Evolutionary conservation across 2,797 vertebrate species (phyloP).

Genomic region (Arremon aurantiirostris): DNA sequence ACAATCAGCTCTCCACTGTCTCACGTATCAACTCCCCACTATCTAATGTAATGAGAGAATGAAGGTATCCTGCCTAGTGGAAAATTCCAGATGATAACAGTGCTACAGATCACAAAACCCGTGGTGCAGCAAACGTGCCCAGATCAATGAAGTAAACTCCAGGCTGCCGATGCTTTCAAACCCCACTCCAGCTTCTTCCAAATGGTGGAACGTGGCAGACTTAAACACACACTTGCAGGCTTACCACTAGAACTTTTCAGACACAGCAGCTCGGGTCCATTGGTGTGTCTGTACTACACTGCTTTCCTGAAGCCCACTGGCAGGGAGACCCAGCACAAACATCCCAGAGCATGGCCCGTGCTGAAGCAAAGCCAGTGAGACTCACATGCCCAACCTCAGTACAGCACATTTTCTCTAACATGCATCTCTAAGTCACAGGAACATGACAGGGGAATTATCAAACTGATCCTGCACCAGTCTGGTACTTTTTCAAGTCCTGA

Average conservation of each 20-base stretch:
- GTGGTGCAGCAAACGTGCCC: background rate
- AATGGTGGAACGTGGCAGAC: background rate
- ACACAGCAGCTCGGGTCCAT: background rate
- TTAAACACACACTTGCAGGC: background rate
- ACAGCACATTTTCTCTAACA: background rate
- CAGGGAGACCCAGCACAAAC: background rate
- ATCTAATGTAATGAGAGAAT: background rate
- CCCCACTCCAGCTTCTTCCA: background rate
- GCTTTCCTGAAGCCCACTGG: background rate
- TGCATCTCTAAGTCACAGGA: fast-evolving
- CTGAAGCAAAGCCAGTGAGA: background rate
- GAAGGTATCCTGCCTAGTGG: background rate
- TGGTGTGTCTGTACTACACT: fast-evolving
- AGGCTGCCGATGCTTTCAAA: background rate
- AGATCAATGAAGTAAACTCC: background rate
- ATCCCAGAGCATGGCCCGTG: fast-evolving
- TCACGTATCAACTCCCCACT: background rate
- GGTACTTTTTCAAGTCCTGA: background rate
- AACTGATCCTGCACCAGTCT: background rate
- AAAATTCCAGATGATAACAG: background rate
- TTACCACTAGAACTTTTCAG: background rate
- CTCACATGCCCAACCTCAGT: fast-evolving
- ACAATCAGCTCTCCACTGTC: background rate
- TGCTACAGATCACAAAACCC: background rate
- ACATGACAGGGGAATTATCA: background rate